Evolutionary conservation across 2,888 invertebrate genomes (phyloP).

Genomic region (Fragum sueziense): DNA sequence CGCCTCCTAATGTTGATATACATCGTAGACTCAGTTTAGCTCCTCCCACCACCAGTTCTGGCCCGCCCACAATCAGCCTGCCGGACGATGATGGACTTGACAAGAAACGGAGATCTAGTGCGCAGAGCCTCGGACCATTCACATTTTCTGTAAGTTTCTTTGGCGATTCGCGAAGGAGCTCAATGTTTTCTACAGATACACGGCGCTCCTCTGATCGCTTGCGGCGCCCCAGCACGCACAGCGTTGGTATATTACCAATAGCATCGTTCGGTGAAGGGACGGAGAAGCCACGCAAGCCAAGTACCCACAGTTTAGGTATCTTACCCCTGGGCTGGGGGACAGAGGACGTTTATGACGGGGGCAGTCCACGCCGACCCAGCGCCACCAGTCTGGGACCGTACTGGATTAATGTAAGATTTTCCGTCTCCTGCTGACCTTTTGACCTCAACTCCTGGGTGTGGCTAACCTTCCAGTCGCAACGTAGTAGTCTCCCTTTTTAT

Average conservation of each 20-base stretch:
- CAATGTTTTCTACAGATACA: constrained; percentile 50
- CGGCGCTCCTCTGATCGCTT: constrained; percentile 62
- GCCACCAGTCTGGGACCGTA: constrained; percentile 70
- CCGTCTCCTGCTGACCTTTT: constrained; percentile 12
- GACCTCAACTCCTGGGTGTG: constrained; percentile 21
- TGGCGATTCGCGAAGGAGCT: constrained; percentile 63
- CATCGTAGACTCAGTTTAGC: constrained; percentile 73
- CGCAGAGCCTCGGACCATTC: constrained; percentile 80
- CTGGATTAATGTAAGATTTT: constrained; percentile 55
- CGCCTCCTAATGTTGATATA: constrained; percentile 59
- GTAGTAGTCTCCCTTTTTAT: background rate
- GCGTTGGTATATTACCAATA: constrained; percentile 75
- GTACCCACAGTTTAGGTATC: constrained; percentile 78
- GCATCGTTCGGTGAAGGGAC: constrained; percentile 75
- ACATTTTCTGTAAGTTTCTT: constrained; percentile 77
- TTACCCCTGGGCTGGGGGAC: constrained; percentile 71
- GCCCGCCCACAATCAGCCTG: constrained; percentile 72
- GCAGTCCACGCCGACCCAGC: constrained; percentile 68
- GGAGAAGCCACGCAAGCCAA: constrained; percentile 74
- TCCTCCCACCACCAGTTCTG: constrained; percentile 70
- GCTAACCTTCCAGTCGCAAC: constrained; percentile 5
- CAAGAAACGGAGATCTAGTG: constrained; percentile 76
- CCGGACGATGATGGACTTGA: constrained; percentile 74
- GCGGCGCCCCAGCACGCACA: constrained; percentile 73
- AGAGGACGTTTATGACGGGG: constrained; percentile 63